These are phyloP conservation scores for Galerucella nymphaeae DNA, from an alignment of 2,888 invertebrate species.

Conservation along the genomic window DNA sequence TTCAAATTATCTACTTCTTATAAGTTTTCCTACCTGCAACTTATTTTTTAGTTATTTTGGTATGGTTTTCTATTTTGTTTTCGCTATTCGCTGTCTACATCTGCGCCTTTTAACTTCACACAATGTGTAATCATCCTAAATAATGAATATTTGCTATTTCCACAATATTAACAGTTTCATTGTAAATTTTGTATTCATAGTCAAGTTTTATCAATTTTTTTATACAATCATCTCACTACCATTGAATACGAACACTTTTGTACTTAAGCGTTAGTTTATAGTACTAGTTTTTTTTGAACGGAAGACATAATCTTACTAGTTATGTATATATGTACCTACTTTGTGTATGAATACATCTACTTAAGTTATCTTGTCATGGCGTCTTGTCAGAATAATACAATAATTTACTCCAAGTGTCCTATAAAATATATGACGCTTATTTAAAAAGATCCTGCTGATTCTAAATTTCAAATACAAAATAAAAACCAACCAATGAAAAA, in stretches of 20 bases:
- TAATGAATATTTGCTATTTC: background rate
- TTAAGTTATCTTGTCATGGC: slow-evolving; percentile 15
- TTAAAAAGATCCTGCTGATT: slow-evolving; percentile 3
- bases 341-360: slow-evolving; percentile 5
- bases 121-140: background rate
- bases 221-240: background rate
- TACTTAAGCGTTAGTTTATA: slow-evolving; percentile 14
- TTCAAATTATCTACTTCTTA: no score
- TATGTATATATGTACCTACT: slow-evolving; percentile 7
- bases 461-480: background rate
- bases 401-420: slow-evolving; percentile 3
- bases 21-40: no score
- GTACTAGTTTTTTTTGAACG: slow-evolving; percentile 9
- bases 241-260: slow-evolving; percentile 5
- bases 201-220: background rate
- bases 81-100: no score
- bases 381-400: slow-evolving; percentile 18
- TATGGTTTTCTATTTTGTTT: no score
- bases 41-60: no score
- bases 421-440: slow-evolving; percentile 5
- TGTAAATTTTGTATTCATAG: background rate
- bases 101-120: no score
- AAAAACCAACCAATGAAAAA: background rate
- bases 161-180: background rate
- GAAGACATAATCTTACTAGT: slow-evolving; percentile 19